Percentiles rank a stretch among this genome's conserved stretches.
phyloP scores from a whole-genome alignment of 2,797 vertebrate species.

The Novumbra hubbsi region DNA sequence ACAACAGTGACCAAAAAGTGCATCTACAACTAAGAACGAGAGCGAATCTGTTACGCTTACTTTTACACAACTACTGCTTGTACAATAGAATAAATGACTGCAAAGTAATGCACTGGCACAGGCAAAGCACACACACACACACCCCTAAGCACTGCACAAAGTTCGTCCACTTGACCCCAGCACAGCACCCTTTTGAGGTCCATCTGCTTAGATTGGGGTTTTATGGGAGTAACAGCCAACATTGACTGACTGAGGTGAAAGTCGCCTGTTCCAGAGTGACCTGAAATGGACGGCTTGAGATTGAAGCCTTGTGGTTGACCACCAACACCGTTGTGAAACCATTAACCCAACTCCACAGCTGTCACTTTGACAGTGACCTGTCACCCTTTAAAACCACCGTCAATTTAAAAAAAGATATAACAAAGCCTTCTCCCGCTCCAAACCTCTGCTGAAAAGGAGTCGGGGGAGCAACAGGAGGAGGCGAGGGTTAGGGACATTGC shows the following conservation, averaged over 20 bases:
- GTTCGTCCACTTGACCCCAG: conserved; percentile 6
- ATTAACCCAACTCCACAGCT: conserved; percentile 36
- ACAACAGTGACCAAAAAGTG: neutral
- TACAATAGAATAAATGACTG: neutral
- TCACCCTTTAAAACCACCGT: conserved; percentile 31
- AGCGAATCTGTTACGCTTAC: neutral
- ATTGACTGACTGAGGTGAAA: conserved; percentile 30
- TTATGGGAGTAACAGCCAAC: neutral
- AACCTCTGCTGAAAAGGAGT: conserved; percentile 34
- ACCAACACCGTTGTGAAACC: conserved; percentile 34
- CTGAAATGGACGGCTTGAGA: neutral
- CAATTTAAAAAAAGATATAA: conserved; percentile 26
- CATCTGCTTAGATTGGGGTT: neutral
- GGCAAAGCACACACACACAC: neutral
- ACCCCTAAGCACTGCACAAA: neutral
- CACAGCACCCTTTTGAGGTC: neutral
- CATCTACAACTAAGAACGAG: neutral
- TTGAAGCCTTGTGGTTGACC: neutral
- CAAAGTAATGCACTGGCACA: neutral
- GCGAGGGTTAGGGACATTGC: neutral
- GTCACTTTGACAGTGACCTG: conserved; percentile 19
- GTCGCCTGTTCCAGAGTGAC: conserved; percentile 29
- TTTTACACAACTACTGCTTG: neutral
- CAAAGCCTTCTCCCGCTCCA: conserved; percentile 22
- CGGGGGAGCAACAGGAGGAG: neutral